Base-by-base conservation (phyloP, 2,113 vertebrate species). In the Desmodus rotundus region DNA sequence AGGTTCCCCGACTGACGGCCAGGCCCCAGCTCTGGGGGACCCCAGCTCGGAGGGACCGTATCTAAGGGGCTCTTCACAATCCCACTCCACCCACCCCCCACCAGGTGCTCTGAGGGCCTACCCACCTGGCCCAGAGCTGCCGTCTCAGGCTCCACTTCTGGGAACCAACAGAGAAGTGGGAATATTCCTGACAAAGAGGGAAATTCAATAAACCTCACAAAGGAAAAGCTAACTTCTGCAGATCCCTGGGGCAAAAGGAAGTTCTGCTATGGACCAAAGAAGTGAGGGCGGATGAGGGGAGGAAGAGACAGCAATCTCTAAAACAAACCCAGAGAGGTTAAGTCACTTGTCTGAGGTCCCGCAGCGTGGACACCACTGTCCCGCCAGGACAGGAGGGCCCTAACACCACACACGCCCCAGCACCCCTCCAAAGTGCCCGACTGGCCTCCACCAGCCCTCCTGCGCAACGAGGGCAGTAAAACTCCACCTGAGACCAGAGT, bases 251-350 rank as follows among this genome's bases (percentile, higher is more conserved):
- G 38, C 47, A 26, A 58, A 58, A 47, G 31, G 33, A 68, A 41
- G 58, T 50, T 7, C 31, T 22, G 24, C 38, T 74, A 7, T 0
- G 6, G 47, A 12, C 36, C 8, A 54, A 67, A 28, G 73, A 50
- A 85, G 28, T 2, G 33, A 15, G 26, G 9, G 58, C 0, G 8
- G 13, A 4, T 13, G 12, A 54, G 15, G 1, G 19, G 2, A 24
- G 22, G 22, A n/a, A 22, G 50, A 15, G n/a, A 72, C 43, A 45
- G 36, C 6, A 0, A 12, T 10, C 58, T 47, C 17, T 38, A 54
- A 86, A 28, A 56, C 24, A 68, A 9, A 16, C 12, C 5, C 56
- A 28, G 26, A n/a, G 7, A 45, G 4, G 67, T 16, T n/a, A 43
- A 86, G 45, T 19, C 10, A 36, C 19, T 16, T 16, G 76, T n/a